Evolutionary conservation across 2,888 invertebrate species (phyloP).

Genomic region (Operophtera brumata): DNA sequence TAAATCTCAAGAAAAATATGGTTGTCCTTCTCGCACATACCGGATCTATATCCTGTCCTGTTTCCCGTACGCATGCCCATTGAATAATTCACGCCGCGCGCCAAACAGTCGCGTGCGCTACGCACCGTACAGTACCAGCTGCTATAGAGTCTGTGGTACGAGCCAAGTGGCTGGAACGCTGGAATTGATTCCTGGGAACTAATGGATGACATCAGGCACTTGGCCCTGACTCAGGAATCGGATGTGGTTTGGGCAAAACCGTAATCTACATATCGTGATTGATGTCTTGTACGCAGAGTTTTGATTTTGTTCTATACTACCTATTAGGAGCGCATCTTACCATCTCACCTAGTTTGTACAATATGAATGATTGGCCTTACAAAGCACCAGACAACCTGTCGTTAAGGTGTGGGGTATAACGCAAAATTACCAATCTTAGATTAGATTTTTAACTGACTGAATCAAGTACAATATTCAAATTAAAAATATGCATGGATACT

Average conservation of each 20-base stretch:
- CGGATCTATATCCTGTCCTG: conserved; percentile 72
- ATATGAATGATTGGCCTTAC: no score
- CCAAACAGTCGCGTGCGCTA: conserved; percentile 44
- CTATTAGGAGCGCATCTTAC: not conserved
- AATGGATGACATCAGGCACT: conserved; percentile 38
- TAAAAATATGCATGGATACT: no score
- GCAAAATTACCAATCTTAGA: no score
- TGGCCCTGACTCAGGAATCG: conserved; percentile 20
- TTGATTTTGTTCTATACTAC: not conserved
- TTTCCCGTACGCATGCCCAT: conserved; percentile 47
- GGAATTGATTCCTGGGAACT: conserved; percentile 43
- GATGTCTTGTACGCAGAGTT: not conserved
- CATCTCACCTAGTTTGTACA: no score
- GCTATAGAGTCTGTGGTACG: not conserved
- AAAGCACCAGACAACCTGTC: no score
- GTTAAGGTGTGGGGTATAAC: no score
- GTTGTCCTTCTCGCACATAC: conserved; percentile 43
- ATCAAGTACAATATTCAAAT: no score
- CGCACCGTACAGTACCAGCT: conserved; percentile 12
- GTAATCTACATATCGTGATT: conserved; percentile 3
- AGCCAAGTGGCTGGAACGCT: conserved; percentile 27
- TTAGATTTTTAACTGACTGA: no score
- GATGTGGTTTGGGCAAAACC: conserved; percentile 12
- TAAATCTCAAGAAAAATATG: conserved; percentile 14
- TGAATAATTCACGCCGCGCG: conserved; percentile 62